A percentile compares a stretch with the other conserved stretches of the same genome.
Evolutionary conservation across 2,888 invertebrate genomes (phyloP).

Genomic region (Altica lythri): DNA sequence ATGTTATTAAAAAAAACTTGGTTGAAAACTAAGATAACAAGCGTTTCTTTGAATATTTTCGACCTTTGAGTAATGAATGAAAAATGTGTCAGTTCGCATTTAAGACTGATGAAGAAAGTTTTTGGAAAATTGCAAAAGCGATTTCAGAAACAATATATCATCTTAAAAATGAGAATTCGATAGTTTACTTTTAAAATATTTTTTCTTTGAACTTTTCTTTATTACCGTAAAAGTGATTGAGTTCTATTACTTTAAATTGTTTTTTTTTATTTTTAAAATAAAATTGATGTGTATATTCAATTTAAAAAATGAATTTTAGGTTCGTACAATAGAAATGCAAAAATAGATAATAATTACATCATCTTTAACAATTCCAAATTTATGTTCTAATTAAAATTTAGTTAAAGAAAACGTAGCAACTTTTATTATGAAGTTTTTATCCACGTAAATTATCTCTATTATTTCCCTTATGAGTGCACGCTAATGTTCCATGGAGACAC

Average conservation of each 20-base stretch:
- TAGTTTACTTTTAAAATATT: background rate
- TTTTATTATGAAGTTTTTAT: background rate
- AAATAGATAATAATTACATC: too few relatives aligned
- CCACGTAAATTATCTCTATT: slow-evolving; percentile 5
- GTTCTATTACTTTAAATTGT: too few relatives aligned
- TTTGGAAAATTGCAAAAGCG: background rate
- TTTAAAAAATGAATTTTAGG: too few relatives aligned
- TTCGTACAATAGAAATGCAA: too few relatives aligned
- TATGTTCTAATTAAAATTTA: background rate
- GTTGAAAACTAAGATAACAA: background rate
- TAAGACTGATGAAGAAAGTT: background rate
- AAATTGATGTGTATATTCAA: too few relatives aligned
- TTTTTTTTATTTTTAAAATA: too few relatives aligned
- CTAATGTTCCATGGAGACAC: slow-evolving; percentile 20
- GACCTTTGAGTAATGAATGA: background rate
- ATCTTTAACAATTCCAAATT: background rate
- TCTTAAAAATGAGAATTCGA: background rate
- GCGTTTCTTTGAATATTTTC: background rate
- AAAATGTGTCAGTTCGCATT: background rate
- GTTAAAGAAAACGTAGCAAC: too few relatives aligned
- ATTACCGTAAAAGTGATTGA: too few relatives aligned
- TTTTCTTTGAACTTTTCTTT: background rate
- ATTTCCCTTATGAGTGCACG: background rate
- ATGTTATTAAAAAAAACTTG: too few relatives aligned
- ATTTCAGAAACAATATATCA: background rate